Conservation (phyloP, 2,113 vertebrate species). For the Phalacrocorax brasilianus region DNA sequence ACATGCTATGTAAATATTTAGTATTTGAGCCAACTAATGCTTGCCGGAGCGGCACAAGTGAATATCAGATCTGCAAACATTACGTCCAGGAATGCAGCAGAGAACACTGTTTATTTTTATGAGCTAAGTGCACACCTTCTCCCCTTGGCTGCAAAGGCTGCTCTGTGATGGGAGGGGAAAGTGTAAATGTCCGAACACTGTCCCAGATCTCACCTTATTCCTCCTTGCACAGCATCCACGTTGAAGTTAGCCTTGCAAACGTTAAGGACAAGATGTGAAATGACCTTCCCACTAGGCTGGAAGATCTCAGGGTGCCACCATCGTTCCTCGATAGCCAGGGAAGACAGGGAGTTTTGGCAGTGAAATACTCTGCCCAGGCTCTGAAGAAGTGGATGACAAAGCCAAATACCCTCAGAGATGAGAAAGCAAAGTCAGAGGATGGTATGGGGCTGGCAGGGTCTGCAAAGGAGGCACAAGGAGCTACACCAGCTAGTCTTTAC, state of each 20-base stretch:
- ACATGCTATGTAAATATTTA: conserved; percentile 44
- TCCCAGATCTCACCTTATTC: neutral
- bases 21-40: conserved; percentile 34
- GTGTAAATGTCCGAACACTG: neutral
- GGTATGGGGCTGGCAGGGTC: neutral
- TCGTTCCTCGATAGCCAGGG: neutral
- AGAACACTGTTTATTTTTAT: conserved; percentile 53
- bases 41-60: neutral
- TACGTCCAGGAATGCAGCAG: conserved; percentile 41
- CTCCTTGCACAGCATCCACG: neutral
- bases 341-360: neutral
- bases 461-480: neutral
- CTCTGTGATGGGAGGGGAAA: neutral
- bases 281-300: neutral
- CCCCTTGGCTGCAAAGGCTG: neutral
- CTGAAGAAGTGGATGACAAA: neutral
- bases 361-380: neutral
- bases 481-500: neutral
- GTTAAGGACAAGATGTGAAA: neutral
- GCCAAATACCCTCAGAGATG: neutral
- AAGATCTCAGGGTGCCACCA: neutral
- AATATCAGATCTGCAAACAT: conserved; percentile 58
- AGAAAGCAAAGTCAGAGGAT: neutral
- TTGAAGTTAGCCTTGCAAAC: neutral
- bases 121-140: conserved; percentile 54